These are phyloP conservation scores for Scaeva pyrastri DNA, from an alignment of 2,888 invertebrate species.

Conservation along the genomic window DNA sequence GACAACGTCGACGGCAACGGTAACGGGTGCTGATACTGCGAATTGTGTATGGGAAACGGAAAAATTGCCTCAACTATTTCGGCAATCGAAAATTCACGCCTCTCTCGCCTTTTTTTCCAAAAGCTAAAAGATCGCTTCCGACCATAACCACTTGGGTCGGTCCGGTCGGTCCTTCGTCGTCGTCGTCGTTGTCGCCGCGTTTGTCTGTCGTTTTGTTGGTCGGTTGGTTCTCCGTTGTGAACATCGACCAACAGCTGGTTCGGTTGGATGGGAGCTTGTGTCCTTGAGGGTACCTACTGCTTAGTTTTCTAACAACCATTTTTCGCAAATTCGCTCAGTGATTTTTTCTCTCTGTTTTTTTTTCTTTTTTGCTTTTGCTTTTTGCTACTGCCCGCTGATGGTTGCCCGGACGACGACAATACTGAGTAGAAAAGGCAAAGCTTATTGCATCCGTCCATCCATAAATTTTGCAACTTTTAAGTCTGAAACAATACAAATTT, in stretches of 20 bases:
- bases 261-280: slow-evolving; percentile 29
- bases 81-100: slow-evolving; percentile 74
- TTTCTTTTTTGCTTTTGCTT: too few species aligned
- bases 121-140: slow-evolving; percentile 12
- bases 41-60: background rate
- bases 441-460: slow-evolving; percentile 75
- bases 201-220: too few species aligned
- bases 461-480: slow-evolving; percentile 75
- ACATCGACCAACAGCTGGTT: slow-evolving; percentile 45
- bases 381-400: background rate
- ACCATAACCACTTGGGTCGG: slow-evolving; percentile 53
- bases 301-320: slow-evolving; percentile 55
- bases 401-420: slow-evolving; percentile 23
- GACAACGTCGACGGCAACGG: background rate
- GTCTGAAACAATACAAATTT: slow-evolving; percentile 76
- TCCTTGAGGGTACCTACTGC: slow-evolving; percentile 49
- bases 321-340: slow-evolving; percentile 54
- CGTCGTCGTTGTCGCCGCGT: too few species aligned
- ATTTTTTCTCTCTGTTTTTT: slow-evolving; percentile 15
- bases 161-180: too few species aligned
- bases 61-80: slow-evolving; percentile 67
- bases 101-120: slow-evolving; percentile 43
- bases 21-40: slow-evolving; percentile 26
- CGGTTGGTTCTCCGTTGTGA: slow-evolving; percentile 23
- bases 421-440: slow-evolving; percentile 44